Evolutionary conservation across 2,888 invertebrate genomes (phyloP), one percentile per base, ranked within the genome.

Genomic region (Aphrophora alni): DNA sequence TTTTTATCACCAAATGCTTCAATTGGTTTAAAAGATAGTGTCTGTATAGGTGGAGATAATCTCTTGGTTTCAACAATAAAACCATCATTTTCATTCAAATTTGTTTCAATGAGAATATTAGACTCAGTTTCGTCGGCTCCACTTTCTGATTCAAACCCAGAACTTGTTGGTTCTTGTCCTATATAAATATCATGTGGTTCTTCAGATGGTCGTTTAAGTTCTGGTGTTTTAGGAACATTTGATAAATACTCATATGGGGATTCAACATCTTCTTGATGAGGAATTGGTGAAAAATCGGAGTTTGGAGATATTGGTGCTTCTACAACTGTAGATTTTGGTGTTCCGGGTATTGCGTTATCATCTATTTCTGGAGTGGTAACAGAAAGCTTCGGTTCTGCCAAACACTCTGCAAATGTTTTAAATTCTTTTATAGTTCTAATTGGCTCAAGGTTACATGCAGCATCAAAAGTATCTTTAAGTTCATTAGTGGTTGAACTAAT

Each of bases 81-180:
- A 21, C 80, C 80, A 38, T 81, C 82, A 33, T 72, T 78, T 0
- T 74, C 26, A 69, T 69, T 74, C 72, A 75, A 74, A 38, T 78
- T 78, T 28, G 77, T 75, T 3, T 70, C 38, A 17, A 17, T 8
- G 24, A 74, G 28, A n/a, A 71, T 17, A 44, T 77, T 70, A n/a
- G 27, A 21, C 28, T 76, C 79, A 17, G 25, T 75, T 24, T 80
- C 75, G 26, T 81, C 82, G 33, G 78, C 77, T 14, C 78, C 77
- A 72, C 77, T 81, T 75, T 82, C 82, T 17, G 81, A 80, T 38
- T 82, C 82, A 71, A 82, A 82, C 10, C 80, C 81, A 24, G 81
- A 82, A 25, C 80, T 80, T 7, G 77, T 80, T n/a, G 26, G 59
- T n/a, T 79, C 74, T 38, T 74, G 78, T 21, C 26, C 78, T 3